Conservation (phyloP, 2,797 vertebrate genomes). For the Acanthurus lineatus region DNA sequence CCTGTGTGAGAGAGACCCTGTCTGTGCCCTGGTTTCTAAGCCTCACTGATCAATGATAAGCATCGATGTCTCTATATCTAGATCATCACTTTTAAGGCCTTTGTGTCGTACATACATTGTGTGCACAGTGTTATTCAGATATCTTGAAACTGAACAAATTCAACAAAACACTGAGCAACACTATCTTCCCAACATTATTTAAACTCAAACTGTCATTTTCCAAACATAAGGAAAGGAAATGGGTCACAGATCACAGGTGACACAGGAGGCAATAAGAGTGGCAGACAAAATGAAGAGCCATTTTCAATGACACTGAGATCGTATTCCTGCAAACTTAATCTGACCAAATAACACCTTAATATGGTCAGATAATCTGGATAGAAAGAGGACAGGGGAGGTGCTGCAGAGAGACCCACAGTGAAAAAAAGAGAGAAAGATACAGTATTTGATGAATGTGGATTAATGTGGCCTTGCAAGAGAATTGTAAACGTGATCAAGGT, state of each 20-base stretch:
- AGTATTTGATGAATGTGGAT: slow-evolving; percentile 25
- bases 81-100: slow-evolving; percentile 27
- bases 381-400: slow-evolving; percentile 46
- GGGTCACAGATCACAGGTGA: slow-evolving; percentile 3
- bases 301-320: slow-evolving; percentile 77
- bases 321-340: slow-evolving; percentile 77
- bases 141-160: slow-evolving; percentile 1
- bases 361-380: slow-evolving; percentile 77
- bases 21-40: slow-evolving; percentile 80
- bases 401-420: slow-evolving; percentile 3
- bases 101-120: slow-evolving; percentile 31
- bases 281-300: slow-evolving; percentile 36
- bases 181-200: slow-evolving; percentile 7
- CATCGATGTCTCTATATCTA: slow-evolving; percentile 77
- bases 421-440: slow-evolving; percentile 14
- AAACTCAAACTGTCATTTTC: neutral
- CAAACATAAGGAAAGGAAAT: slow-evolving; percentile 16
- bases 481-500: slow-evolving; percentile 3
- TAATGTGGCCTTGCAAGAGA: slow-evolving; percentile 3
- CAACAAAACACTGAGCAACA: neutral
- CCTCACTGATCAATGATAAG: slow-evolving; percentile 74
- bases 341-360: slow-evolving; percentile 75
- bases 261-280: slow-evolving; percentile 2
- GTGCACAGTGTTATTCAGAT: slow-evolving; percentile 22
- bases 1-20: slow-evolving; percentile 51